These are phyloP conservation scores for Corynorhinus townsendii DNA, from an alignment of 2,113 vertebrate genomes.

Conservation along the genomic window DNA sequence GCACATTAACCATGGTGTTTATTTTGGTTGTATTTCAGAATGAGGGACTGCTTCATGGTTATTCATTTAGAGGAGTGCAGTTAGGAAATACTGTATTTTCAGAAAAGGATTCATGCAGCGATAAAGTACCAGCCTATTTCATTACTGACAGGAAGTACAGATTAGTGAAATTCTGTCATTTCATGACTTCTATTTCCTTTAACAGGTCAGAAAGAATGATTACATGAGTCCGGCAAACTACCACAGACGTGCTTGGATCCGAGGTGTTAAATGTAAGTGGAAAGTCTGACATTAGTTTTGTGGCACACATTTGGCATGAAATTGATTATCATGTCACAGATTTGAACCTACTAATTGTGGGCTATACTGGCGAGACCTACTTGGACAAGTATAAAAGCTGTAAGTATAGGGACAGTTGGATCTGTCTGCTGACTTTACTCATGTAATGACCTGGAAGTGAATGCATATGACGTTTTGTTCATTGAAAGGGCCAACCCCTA, in stretches of 20 bases:
- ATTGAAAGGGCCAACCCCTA: accelerated
- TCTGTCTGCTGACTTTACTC: neutral
- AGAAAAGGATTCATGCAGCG: neutral
- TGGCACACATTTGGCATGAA: neutral
- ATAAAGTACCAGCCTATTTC: neutral
- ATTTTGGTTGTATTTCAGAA: conserved; percentile 36
- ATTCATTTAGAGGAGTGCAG: neutral
- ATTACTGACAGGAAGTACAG: conserved; percentile 13
- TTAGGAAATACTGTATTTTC: conserved; percentile 12
- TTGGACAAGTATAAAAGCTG: neutral
- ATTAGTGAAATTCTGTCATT: neutral
- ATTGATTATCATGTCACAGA: neutral
- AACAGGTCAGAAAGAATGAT: neutral
- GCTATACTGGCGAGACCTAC: neutral
- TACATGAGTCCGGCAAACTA: neutral
- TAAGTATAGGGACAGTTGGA: neutral
- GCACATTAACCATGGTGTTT: conserved; percentile 34
- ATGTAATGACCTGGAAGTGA: neutral
- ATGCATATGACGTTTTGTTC: neutral
- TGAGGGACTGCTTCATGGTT: neutral
- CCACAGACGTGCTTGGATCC: neutral
- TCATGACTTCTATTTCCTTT: neutral
- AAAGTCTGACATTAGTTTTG: neutral
- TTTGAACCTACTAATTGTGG: neutral
- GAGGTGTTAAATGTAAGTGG: neutral